A percentile compares a stretch with the other conserved stretches of the same genome.
Conservation (phyloP, 1,140 invertebrate genomes). For the Monochamus saltuarius region DNA sequence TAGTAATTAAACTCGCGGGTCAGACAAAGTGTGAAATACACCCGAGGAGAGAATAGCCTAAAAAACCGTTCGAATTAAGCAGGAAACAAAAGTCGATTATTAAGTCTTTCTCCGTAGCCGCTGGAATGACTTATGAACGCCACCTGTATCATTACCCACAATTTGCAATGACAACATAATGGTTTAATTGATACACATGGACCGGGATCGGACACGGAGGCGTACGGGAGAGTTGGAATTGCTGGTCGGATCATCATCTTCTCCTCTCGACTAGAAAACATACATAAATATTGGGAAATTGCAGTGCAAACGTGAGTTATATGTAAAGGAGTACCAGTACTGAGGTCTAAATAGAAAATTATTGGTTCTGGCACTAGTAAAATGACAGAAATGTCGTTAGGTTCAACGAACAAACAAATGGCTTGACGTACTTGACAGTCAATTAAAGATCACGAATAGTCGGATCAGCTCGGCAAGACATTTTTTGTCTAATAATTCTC, state of each 20-base stretch:
- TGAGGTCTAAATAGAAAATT: no score
- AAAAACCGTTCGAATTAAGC: constrained; percentile 14
- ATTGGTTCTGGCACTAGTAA: no score
- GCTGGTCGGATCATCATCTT: constrained; percentile 21
- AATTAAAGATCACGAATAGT: no score
- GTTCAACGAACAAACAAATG: no score
- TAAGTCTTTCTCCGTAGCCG: constrained; percentile 14
- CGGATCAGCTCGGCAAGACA: no score
- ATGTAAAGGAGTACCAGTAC: not conserved
- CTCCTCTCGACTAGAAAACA: constrained; percentile 13
- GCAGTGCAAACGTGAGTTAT: not conserved
- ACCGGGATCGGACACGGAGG: constrained; percentile 19
- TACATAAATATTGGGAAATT: constrained; percentile 23
- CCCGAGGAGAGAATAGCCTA: not conserved
- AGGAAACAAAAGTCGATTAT: constrained; percentile 25
- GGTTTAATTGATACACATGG: constrained; percentile 27
- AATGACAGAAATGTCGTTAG: no score
- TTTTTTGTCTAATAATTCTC: no score
- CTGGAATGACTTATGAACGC: constrained; percentile 26
- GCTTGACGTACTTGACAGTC: no score
- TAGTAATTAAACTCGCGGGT: constrained; percentile 8
- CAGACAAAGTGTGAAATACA: constrained; percentile 13
- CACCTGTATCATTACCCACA: constrained; percentile 27
- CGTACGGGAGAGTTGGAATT: constrained; percentile 21
- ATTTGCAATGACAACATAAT: constrained; percentile 30